Percentiles rank a stretch among this genome's conserved stretches.
phyloP scores from a whole-genome alignment of 2,113 vertebrate species.

The Odobenus rosmarus region DNA sequence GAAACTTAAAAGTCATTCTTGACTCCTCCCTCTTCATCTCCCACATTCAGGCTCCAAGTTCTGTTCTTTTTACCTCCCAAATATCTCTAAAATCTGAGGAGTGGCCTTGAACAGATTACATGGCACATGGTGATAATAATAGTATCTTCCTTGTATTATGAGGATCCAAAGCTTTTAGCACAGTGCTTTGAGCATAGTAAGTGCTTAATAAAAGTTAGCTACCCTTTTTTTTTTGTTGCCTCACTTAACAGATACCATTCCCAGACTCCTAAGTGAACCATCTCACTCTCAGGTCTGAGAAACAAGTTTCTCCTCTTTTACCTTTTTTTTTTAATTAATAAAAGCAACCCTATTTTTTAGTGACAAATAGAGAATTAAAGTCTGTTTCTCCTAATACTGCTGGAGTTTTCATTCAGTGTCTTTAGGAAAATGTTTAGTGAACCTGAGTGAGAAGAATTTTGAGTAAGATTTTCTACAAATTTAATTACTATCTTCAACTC shows the following conservation, averaged over 20 bases:
- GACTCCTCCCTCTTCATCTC: neutral
- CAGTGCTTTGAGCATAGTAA: neutral
- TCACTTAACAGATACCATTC: neutral
- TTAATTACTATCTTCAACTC: neutral
- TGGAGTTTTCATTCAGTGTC: neutral
- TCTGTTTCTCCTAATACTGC: neutral
- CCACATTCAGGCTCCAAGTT: neutral
- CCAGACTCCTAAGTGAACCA: neutral
- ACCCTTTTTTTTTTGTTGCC: neutral
- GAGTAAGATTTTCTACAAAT: neutral
- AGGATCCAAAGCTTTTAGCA: neutral
- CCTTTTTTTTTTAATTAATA: neutral
- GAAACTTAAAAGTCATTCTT: neutral
- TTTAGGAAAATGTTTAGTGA: conserved; percentile 33
- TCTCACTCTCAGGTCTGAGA: neutral
- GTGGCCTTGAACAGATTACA: neutral
- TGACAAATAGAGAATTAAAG: neutral
- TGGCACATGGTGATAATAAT: neutral
- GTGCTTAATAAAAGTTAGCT: too few species aligned
- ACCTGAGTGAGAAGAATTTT: neutral
- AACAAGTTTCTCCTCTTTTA: neutral
- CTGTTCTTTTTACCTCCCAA: neutral
- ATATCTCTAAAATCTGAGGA: neutral
- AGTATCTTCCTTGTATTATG: neutral
- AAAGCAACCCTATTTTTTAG: neutral